Evolutionary conservation across 92 coral and sea anemone species (phyloP).

Genomic region (Isaurus tuberculatus): DNA sequence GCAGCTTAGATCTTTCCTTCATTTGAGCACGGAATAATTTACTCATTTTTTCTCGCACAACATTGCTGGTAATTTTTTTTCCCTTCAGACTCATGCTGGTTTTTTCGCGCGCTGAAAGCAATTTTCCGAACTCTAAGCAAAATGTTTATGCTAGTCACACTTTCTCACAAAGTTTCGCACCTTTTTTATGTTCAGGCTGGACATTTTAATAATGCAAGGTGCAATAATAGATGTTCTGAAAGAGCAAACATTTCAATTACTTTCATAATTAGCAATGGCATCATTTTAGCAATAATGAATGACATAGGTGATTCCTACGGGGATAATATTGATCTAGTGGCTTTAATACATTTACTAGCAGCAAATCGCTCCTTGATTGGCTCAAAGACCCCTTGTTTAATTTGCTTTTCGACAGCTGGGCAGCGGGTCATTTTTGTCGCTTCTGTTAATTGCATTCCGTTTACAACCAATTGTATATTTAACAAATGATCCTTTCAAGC

Average conservation of each 20-base stretch:
- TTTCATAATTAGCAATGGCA: slow-evolving; percentile 80
- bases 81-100: neutral
- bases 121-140: neutral
- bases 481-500: slow-evolving; percentile 89
- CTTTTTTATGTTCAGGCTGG: slow-evolving; percentile 28
- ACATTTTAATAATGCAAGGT: slow-evolving; percentile 59
- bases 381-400: slow-evolving; percentile 73
- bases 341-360: slow-evolving; percentile 57
- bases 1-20: neutral
- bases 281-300: slow-evolving; percentile 79
- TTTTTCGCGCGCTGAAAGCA: slow-evolving; percentile 28
- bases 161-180: slow-evolving; percentile 16
- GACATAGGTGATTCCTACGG: slow-evolving; percentile 71
- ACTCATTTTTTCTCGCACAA: neutral
- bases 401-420: slow-evolving; percentile 82
- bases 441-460: slow-evolving; percentile 93
- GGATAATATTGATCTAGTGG: slow-evolving; percentile 76
- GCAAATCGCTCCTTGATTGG: slow-evolving; percentile 73
- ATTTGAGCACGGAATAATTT: slow-evolving; percentile 1
- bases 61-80: neutral
- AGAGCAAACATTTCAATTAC: slow-evolving; percentile 89
- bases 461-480: slow-evolving; percentile 84
- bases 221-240: slow-evolving; percentile 65
- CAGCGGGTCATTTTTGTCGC: slow-evolving; percentile 76
- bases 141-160: slow-evolving; percentile 11